Base-by-base conservation (phyloP, 1,140 invertebrate species). In the Drosophila bocki region DNA sequence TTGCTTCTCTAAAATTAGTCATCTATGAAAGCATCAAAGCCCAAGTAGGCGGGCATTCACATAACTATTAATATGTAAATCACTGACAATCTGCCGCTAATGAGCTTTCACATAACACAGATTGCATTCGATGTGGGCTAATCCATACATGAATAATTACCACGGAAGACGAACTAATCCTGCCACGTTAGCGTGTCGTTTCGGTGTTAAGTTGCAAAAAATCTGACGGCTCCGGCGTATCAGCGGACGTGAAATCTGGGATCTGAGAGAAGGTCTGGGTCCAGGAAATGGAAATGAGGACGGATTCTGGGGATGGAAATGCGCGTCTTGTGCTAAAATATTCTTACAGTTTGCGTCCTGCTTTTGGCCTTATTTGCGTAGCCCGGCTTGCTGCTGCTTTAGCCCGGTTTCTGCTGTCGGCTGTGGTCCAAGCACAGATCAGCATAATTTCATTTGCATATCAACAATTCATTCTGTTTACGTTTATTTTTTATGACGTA, bases 371-470 rank as follows among this genome's bases (percentile, higher is more conserved):
- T 42, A 51, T 37, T 50, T 72, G 41, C 22, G 51, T 5, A 29
- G 65, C 33, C 15, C 12, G 67, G 32, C 22, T 53, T 7, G 26
- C 26, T 70, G 22, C 67, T 59, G n/a, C 37, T 44, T 50, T 37
- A 47, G 44, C 8, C 56, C 65, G 41, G 51, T n/a, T 42, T 33
- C 50, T 29, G 44, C 47, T 33, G 15, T 42, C 39, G 63, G 63
- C 37, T 70, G 48, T 69, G 67, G 67, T 76, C 72, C 75, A 39
- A 39, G 69, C 77, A 48, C 61, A 80, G 78, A 80, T 80, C 78
- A 80, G 76, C 78, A 80, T 80, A 80, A 80, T 78, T 79, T 80
- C 68, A 80, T 80, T 80, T 80, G 78, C 78, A 80, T 80, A 80
- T 80, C 78, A 80, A 80, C 78, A 80, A 80, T 80, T 79, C 77